Evolutionary conservation across 2,888 invertebrate genomes (phyloP).

Genomic region (Drosophila pseudotakahashii): DNA sequence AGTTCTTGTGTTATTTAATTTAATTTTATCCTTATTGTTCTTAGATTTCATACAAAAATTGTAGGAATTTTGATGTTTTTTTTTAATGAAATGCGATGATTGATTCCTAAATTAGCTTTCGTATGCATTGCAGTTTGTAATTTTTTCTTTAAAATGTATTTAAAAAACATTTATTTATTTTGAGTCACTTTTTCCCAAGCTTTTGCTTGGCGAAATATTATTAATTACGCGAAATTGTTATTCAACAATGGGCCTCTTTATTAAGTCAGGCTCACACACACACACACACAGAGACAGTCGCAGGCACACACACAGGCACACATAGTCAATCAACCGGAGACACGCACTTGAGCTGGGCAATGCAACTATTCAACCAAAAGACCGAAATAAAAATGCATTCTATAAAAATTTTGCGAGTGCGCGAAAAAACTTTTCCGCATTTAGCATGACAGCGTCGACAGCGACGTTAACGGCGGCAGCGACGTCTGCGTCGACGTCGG

Average conservation of each 20-base stretch:
- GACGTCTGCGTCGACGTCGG: conserved; percentile 38
- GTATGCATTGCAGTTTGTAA: background rate
- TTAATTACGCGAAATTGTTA: conserved; percentile 54
- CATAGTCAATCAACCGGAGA: conserved; percentile 44
- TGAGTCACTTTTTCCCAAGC: conserved; percentile 37
- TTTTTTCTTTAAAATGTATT: background rate
- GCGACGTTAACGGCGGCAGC: conserved; percentile 45
- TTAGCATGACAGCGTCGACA: conserved; percentile 73
- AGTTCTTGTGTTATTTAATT: background rate
- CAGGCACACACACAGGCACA: conserved; percentile 32
- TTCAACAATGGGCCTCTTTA: conserved; percentile 27
- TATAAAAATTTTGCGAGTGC: conserved; percentile 80
- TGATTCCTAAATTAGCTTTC: background rate
- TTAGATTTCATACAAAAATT: too few relatives aligned
- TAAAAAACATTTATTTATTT: conserved; percentile 9
- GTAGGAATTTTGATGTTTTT: too few relatives aligned
- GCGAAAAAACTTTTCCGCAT: conserved; percentile 79
- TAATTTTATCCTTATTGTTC: background rate
- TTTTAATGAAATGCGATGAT: conserved; percentile 1
- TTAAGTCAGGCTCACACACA: conserved; percentile 38
- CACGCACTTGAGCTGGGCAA: conserved; percentile 68
- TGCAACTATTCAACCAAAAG: conserved; percentile 80
- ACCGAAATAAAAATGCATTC: conserved; percentile 80
- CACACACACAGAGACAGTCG: conserved; percentile 5
- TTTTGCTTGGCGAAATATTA: conserved; percentile 14